phyloP scores from a whole-genome alignment of 2,113 vertebrate genomes.

The Noctilio leporinus region DNA sequence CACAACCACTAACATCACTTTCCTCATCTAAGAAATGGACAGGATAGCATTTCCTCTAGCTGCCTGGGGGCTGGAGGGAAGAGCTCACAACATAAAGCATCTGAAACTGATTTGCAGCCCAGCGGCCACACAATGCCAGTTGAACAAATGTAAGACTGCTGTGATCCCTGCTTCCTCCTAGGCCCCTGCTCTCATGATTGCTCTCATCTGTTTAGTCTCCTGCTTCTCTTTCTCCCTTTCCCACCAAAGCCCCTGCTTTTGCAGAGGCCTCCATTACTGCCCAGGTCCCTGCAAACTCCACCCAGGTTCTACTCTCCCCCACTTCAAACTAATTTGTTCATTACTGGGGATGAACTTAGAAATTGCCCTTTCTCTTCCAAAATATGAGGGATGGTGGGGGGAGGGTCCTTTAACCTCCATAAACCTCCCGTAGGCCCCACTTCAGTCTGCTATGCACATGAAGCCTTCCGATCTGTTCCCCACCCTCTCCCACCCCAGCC shows the following conservation, averaged over 20 bases:
- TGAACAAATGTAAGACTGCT: neutral
- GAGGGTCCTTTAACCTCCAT: neutral
- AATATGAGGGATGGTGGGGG: neutral
- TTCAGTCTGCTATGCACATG: neutral
- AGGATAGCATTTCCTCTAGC: neutral
- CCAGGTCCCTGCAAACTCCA: neutral
- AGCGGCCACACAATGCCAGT: rapidly evolving
- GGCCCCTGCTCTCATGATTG: neutral
- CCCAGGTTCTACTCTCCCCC: neutral
- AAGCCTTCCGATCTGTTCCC: neutral
- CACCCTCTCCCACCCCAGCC: no score
- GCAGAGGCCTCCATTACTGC: neutral
- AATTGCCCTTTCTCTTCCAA: neutral
- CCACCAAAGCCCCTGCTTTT: neutral
- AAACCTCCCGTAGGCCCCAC: neutral
- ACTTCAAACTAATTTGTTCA: neutral
- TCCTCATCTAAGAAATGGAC: conserved; percentile 24
- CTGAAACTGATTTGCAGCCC: neutral
- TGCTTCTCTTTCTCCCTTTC: neutral
- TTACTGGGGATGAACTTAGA: neutral
- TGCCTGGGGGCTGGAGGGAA: neutral
- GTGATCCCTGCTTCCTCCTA: neutral
- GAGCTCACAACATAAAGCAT: neutral
- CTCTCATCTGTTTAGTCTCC: neutral
- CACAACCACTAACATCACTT: neutral